Base-by-base conservation (phyloP, 2,113 vertebrate genomes). In the Galbula dea region DNA sequence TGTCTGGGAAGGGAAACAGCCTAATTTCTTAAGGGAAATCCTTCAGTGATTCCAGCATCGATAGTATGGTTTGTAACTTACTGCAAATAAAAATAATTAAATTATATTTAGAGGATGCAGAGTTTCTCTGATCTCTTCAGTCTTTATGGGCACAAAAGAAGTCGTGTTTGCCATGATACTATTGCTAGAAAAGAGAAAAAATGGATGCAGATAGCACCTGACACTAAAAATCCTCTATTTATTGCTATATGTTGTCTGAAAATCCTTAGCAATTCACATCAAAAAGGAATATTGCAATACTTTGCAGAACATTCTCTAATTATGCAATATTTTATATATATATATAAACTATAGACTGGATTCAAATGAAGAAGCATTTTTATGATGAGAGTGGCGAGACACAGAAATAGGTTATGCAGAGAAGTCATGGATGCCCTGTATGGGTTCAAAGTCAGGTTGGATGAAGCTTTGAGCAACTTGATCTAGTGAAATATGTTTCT, bases 31-130 rank as follows among this genome's bases (percentile, higher is more conserved):
- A 61, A 93, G 77, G 65, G 63, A 76, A 83, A 75, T 91, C 59
- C 59, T 84, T 85, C 71, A 90, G 37, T 75, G 73, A 93, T 87
- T 91, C 34, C 57, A 78, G 57, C 79, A 83, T 83, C 48, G 88
- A 52, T 79, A 90, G 86, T 41, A 73, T 49, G 48, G n/a, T 87
- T 96, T 94, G 71, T 72, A 73, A 94, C 51, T 94, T 90, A 68
- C 24, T 88, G 48, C 72, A 94, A 94, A 89, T 86, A 91, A 95
- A 93, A 96, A 92, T 88, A 95, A 96, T 94, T 82, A 81, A 85
- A 80, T 71, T 85, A 19, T 74, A 59, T 82, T 83, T 93, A 66
- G 39, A 69, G 32, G 79, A 63, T 48, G n/a, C 59, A 88, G 41
- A 86, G 73, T 75, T 88, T 67, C 87, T 86, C 41, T 86, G 62